These are phyloP conservation scores for Corbicula japonica DNA, from an alignment of 2,888 invertebrate species.

Conservation along the genomic window DNA sequence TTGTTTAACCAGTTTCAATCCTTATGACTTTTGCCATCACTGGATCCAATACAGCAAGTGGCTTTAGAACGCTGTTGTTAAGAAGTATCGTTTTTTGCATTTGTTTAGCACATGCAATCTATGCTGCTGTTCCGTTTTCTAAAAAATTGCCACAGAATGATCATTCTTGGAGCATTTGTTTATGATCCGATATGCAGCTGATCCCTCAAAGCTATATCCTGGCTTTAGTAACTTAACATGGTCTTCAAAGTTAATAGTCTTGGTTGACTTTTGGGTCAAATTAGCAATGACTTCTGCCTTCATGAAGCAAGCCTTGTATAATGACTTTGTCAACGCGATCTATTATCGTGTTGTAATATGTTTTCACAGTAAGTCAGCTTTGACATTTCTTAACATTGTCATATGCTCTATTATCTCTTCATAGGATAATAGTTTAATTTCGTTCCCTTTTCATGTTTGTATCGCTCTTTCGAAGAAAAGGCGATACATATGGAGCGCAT, in stretches of 20 bases:
- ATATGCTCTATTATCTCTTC: conserved; percentile 48
- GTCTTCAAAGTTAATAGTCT: neutral
- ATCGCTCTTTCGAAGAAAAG: too few species aligned
- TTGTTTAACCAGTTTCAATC: neutral
- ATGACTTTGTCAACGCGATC: conserved; percentile 45
- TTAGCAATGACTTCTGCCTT: too few species aligned
- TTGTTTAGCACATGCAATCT: conserved; percentile 13
- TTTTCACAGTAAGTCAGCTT: conserved; percentile 54
- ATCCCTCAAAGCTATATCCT: neutral
- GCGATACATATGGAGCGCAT: too few species aligned
- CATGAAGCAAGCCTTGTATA: too few species aligned
- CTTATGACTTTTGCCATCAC: neutral
- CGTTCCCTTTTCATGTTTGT: conserved; percentile 51
- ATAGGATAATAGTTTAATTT: conserved; percentile 39
- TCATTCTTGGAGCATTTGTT: neutral
- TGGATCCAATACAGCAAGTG: conserved; percentile 27
- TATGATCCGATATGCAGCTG: neutral
- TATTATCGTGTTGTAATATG: conserved; percentile 38
- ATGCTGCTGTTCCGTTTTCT: neutral
- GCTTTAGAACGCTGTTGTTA: conserved; percentile 7
- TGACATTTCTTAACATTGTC: conserved; percentile 25
- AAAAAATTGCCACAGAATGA: neutral
- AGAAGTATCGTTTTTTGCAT: conserved; percentile 33
- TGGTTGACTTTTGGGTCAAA: too few species aligned
- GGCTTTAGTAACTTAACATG: neutral